Percentiles rank a stretch among this genome's conserved stretches.
These are phyloP conservation scores for Setophaga coronata DNA, from an alignment of 2,113 vertebrate genomes.

Conservation along the genomic window DNA sequence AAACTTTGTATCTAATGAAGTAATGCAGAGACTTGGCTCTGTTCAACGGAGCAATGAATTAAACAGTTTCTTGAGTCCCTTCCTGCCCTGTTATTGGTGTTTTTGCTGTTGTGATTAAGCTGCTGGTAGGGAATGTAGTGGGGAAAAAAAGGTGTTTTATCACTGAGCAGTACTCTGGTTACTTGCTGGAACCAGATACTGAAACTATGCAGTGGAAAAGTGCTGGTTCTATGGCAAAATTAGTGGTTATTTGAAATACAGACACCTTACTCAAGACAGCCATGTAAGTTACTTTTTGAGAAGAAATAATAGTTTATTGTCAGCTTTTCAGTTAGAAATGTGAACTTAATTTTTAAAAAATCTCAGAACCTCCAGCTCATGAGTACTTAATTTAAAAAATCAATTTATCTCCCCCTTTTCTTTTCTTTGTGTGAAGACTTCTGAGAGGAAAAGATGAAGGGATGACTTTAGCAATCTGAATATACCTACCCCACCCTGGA, in stretches of 20 bases:
- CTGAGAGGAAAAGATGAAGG: background rate
- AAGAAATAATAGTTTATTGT: background rate
- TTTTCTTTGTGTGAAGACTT: background rate
- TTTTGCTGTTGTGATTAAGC: background rate
- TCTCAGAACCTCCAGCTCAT: background rate
- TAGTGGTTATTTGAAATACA: background rate
- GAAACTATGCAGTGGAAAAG: background rate
- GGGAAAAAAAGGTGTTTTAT: background rate
- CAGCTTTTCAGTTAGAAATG: background rate
- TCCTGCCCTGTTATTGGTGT: background rate
- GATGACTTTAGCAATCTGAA: background rate
- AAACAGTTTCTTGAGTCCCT: background rate
- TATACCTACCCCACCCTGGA: background rate
- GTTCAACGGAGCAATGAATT: background rate
- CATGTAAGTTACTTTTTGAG: background rate
- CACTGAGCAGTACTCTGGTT: background rate
- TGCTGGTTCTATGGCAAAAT: background rate
- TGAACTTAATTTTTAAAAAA: background rate
- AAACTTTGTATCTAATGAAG: background rate
- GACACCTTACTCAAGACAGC: background rate
- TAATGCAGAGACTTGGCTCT: background rate
- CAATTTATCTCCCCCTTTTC: background rate
- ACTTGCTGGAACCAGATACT: background rate
- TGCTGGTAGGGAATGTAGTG: background rate
- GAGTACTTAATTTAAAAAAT: background rate